A percentile compares a stretch with the other conserved stretches of the same genome.
Evolutionary conservation across 2,797 vertebrate genomes (phyloP).

Genomic region (Staurois parvus): DNA sequence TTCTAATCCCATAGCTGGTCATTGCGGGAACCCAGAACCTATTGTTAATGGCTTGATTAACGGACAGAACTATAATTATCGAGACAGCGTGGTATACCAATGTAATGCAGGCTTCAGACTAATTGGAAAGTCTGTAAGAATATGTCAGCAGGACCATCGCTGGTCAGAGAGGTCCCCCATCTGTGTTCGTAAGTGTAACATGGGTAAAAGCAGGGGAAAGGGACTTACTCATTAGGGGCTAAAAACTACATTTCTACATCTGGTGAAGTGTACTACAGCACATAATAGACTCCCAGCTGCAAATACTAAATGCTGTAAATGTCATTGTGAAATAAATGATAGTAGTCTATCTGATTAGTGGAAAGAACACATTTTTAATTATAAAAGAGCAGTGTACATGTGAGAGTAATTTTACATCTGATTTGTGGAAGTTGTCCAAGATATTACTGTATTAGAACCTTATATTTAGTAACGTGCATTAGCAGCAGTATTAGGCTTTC

Average conservation of each 20-base stretch:
- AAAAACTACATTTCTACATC: neutral
- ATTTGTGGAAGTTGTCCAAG: neutral
- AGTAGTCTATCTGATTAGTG: neutral
- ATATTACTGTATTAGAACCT: neutral
- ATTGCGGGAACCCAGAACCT: conserved; percentile 91
- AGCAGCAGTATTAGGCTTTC: neutral
- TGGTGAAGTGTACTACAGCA: neutral
- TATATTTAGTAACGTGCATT: neutral
- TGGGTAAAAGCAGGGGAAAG: neutral
- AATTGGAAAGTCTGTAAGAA: conserved; percentile 94
- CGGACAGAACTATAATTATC: conserved; percentile 95
- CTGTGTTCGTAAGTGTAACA: conserved; percentile 93
- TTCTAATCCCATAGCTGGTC: conserved; percentile 81
- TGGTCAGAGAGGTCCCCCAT: conserved; percentile 96
- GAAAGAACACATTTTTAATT: neutral
- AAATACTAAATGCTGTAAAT: neutral
- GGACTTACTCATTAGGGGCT: neutral
- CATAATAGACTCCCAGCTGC: neutral
- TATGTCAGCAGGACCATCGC: conserved; percentile 97
- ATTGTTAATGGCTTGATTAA: conserved; percentile 96
- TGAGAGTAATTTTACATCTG: no score
- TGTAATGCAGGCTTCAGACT: conserved; percentile 94
- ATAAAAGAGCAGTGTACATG: no score
- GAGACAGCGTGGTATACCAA: conserved; percentile 97
- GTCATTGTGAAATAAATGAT: neutral